Evolutionary conservation across 1,140 invertebrate genomes (phyloP).

Genomic region (Whitmania pigra): DNA sequence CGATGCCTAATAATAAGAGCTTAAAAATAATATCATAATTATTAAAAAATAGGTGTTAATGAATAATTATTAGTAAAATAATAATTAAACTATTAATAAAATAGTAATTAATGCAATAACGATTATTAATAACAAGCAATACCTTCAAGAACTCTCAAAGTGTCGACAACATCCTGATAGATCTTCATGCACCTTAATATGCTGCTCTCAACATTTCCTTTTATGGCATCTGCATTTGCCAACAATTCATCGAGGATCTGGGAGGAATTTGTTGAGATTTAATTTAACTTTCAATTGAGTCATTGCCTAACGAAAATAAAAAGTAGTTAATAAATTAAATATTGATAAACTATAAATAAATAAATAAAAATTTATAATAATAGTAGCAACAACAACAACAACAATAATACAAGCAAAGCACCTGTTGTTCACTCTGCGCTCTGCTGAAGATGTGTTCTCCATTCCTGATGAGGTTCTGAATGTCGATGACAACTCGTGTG

Average conservation of each 20-base stretch:
- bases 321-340: conserved; percentile 25
- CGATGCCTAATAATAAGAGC: neutral
- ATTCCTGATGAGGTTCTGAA: neutral
- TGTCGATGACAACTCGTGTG: neutral
- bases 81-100: neutral
- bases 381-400: neutral
- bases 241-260: conserved; percentile 53
- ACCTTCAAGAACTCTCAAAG: conserved; percentile 69
- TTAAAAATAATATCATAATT: no score
- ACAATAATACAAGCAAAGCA: neutral
- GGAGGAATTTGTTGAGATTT: conserved; percentile 45
- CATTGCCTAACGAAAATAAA: conserved; percentile 49
- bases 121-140: conserved; percentile 28
- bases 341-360: neutral
- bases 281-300: conserved; percentile 44
- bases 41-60: no score
- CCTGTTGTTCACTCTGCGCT: neutral
- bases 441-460: neutral
- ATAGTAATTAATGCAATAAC: neutral
- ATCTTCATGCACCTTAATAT: conserved; percentile 69
- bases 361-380: neutral
- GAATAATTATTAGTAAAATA: no score
- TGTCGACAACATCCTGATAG: conserved; percentile 70
- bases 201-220: conserved; percentile 62
- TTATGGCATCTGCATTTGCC: conserved; percentile 56